Base-by-base conservation (phyloP, 2,113 vertebrate genomes). In the Labeo catla region DNA sequence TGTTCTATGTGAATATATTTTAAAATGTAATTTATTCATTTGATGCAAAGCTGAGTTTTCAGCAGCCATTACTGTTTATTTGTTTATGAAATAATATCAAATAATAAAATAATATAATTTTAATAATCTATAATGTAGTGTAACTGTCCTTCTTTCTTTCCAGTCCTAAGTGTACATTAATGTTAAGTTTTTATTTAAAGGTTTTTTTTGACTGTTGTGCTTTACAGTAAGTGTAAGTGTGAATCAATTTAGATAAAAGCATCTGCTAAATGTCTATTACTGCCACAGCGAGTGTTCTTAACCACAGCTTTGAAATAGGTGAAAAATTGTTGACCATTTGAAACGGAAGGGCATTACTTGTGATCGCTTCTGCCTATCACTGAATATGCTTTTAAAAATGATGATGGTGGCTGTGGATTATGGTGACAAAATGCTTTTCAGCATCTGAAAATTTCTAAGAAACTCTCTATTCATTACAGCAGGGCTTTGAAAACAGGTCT, bases 271-370 rank as follows among this genome's bases (percentile, higher is more conserved):
- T n/a, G 11, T 49, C 43, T 49, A 7, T 2, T 66, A 15, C 28
- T 72, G 49, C 10, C 72, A 49, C 21, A 47, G 21, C 1, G 2
- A 47, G 21, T 6, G 47, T 47, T 74, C 21, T 7, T 23, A 74
- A 74, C 72, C 21, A 74, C 72, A n/a, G 70, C 70, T 47, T 74
- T 74, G 70, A 74, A 49, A 47, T n/a, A 47, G 47, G 72, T 47
- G 43, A 23, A 19, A 74, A 74, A 74, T 49, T 13, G 45, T 23
- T 74, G 11, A 21, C 68, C 9, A 72, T 72, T 72, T 72, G 68
- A 8, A 72, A 72, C 2, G 19, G 39, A 72, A 72, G 68, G 45
- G 43, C 45, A 7, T 47, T 45, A n/a, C 39, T n/a, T 45, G n/a
- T n/a, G 70, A 73, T 21, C 36, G n/a, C 39, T 47, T n/a, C 43